These are phyloP conservation scores for Jacana jacana DNA, from an alignment of 2,113 vertebrate genomes.

Conservation along the genomic window DNA sequence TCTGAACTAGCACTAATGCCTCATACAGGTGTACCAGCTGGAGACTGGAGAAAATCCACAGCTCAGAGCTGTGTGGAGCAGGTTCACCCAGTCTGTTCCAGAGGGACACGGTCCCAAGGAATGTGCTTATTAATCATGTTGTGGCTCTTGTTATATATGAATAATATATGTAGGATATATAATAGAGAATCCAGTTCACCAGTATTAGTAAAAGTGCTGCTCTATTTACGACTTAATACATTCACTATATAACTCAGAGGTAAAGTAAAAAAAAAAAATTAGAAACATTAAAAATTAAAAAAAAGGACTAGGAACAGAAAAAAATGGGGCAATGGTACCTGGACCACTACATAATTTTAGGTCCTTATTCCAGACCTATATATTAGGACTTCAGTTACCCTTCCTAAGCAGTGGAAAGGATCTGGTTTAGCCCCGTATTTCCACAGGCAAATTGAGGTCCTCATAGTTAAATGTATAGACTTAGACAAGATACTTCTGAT, in stretches of 20 bases:
- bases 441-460: neutral
- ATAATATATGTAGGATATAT: neutral
- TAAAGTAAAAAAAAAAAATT: neutral
- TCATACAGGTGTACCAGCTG: neutral
- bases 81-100: neutral
- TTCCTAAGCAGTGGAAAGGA: neutral
- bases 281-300: no score
- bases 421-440: neutral
- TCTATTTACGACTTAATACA: neutral
- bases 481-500: neutral
- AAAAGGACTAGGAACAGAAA: neutral
- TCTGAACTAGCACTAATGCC: neutral
- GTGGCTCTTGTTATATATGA: neutral
- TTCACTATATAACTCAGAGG: neutral
- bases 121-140: neutral
- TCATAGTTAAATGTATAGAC: neutral
- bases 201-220: neutral
- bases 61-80: fast-evolving
- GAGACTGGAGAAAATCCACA: neutral
- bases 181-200: neutral
- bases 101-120: neutral
- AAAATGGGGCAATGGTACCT: neutral
- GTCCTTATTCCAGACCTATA: neutral
- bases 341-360: neutral
- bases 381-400: neutral